A percentile compares a stretch with the other conserved stretches of the same genome.
phyloP scores from a whole-genome alignment of 2,888 invertebrate genomes.

The Beris chalybata region DNA sequence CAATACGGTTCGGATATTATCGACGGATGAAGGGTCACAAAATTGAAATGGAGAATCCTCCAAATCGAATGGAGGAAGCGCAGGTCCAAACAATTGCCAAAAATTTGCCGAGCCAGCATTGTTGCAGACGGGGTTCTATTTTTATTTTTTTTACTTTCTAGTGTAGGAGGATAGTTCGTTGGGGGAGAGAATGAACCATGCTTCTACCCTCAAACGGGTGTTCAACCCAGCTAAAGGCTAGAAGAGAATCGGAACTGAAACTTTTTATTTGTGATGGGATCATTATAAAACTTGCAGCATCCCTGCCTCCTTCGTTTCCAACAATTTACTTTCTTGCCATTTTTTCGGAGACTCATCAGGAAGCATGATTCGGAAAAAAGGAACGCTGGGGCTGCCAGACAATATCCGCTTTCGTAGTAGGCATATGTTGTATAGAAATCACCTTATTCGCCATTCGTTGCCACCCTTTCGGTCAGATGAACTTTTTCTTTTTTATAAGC shows the following conservation, averaged over 20 bases:
- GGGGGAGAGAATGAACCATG: conserved; percentile 13
- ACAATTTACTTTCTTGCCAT: conserved; percentile 11
- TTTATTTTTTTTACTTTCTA: conserved; percentile 5
- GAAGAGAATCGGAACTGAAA: background rate
- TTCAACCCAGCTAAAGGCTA: background rate
- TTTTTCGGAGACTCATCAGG: too few relatives aligned
- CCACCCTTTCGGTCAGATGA: conserved; percentile 14
- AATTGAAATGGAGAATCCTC: conserved; percentile 19
- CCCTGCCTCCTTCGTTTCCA: background rate
- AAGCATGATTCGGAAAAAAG: too few relatives aligned
- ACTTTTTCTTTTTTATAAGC: conserved; percentile 8
- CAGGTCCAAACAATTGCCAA: conserved; percentile 36
- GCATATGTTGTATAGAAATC: conserved; percentile 1
- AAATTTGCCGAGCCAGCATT: conserved; percentile 28
- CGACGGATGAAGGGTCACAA: conserved; percentile 15
- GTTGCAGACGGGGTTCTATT: conserved; percentile 1
- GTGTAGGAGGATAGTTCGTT: conserved; percentile 6
- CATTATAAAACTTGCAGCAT: conserved; percentile 11
- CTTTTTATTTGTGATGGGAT: conserved; percentile 8
- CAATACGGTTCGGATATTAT: conserved; percentile 20
- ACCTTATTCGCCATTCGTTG: conserved; percentile 8
- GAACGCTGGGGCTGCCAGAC: too few relatives aligned
- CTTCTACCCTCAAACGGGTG: conserved; percentile 7
- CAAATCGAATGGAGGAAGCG: conserved; percentile 27
- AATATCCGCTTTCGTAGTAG: too few relatives aligned